Evolutionary conservation across 2,113 vertebrate species (phyloP).

Genomic region (Clarias batrachus): DNA sequence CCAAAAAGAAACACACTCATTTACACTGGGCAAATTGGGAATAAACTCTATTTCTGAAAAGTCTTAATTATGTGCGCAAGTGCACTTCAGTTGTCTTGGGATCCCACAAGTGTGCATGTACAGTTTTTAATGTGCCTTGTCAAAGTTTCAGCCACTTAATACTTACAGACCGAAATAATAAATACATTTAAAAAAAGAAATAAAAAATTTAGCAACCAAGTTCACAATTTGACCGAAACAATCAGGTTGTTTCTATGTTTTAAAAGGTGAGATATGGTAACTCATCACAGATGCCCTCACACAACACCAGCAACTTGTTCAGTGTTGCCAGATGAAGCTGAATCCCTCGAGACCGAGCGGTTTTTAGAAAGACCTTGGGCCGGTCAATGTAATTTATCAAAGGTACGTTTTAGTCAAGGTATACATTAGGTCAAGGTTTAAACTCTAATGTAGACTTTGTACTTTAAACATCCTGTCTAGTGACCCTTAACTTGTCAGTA

Average conservation of each 20-base stretch:
- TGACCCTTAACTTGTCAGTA: background rate
- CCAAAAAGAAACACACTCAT: background rate
- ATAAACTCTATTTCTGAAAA: background rate
- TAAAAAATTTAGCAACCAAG: background rate
- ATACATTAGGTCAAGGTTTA: background rate
- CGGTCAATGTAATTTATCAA: background rate
- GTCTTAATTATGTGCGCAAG: background rate
- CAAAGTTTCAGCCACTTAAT: background rate
- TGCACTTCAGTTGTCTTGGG: background rate
- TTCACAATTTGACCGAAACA: background rate
- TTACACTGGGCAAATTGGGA: background rate
- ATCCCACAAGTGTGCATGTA: slow-evolving; percentile 1
- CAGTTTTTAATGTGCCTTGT: background rate
- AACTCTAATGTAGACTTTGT: too few relatives aligned
- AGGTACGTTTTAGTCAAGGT: background rate
- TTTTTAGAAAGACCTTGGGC: background rate
- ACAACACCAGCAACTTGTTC: background rate
- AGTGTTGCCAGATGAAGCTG: background rate
- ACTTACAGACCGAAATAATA: background rate
- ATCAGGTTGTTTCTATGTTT: background rate
- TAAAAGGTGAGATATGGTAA: background rate
- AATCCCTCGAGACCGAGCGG: background rate
- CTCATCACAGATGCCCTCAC: background rate
- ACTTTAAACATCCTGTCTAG: background rate
- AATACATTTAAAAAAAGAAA: background rate